phyloP scores from a whole-genome alignment of 2,113 vertebrate species.

The Chaetodon trifascialis region DNA sequence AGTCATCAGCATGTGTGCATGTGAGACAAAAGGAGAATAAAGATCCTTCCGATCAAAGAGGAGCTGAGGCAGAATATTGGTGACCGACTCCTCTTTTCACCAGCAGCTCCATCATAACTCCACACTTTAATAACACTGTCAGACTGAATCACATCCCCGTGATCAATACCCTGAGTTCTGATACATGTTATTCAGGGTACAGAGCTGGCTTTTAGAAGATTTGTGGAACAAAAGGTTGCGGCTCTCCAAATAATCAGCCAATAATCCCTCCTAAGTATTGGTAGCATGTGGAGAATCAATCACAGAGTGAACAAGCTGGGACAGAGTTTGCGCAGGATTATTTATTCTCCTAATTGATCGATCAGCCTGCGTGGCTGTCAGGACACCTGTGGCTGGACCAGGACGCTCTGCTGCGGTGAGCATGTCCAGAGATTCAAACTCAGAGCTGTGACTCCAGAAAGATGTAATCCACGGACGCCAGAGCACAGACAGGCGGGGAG shows the following conservation, averaged over 20 bases:
- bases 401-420: neutral
- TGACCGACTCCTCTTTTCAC: constrained; percentile 8
- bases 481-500: neutral
- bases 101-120: constrained; percentile 24
- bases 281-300: constrained; percentile 61
- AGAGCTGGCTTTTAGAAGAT: constrained; percentile 47
- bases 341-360: constrained; percentile 70
- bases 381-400: constrained; percentile 58
- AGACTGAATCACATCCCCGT: constrained; percentile 32
- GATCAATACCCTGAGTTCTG: constrained; percentile 56
- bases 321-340: constrained; percentile 50
- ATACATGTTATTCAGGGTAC: constrained; percentile 40
- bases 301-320: constrained; percentile 34
- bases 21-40: constrained; percentile 19
- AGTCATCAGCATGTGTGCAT: constrained; percentile 17
- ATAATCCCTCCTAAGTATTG: constrained; percentile 29
- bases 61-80: neutral
- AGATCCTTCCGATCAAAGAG: constrained; percentile 18
- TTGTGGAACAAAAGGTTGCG: constrained; percentile 33
- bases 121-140: constrained; percentile 31
- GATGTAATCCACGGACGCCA: neutral
- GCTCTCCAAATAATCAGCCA: constrained; percentile 53
- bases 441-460: constrained; percentile 25
- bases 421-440: constrained; percentile 42
- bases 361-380: constrained; percentile 44